These are phyloP conservation scores for Thaumetopoea pityocampa DNA, from an alignment of 1,140 invertebrate species.

Conservation along the genomic window DNA sequence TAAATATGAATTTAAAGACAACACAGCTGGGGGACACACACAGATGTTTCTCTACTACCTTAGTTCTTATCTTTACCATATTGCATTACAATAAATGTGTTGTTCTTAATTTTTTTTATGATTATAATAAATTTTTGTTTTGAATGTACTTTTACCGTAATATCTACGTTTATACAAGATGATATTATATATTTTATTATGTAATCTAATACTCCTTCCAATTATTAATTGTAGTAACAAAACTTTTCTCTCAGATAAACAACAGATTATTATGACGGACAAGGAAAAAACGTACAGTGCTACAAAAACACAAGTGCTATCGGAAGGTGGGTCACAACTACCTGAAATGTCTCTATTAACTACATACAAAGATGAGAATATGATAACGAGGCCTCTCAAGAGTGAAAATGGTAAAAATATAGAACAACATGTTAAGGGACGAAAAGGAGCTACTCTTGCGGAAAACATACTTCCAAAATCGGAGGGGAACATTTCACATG, in stretches of 20 bases:
- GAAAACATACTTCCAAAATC: slow-evolving; percentile 1
- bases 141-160: too few relatives aligned
- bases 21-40: too few relatives aligned
- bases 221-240: slow-evolving; percentile 15
- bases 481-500: slow-evolving; percentile 2
- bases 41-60: too few relatives aligned
- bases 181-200: slow-evolving; percentile 27
- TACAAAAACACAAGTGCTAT: slow-evolving; percentile 28
- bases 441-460: slow-evolving; percentile 36
- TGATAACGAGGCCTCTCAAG: slow-evolving; percentile 31
- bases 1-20: too few relatives aligned
- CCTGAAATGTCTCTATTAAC: slow-evolving; percentile 20
- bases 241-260: slow-evolving; percentile 8
- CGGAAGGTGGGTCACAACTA: slow-evolving; percentile 39
- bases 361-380: slow-evolving; percentile 31
- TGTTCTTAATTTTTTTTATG: too few relatives aligned
- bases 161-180: slow-evolving; percentile 30
- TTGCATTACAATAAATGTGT: too few relatives aligned
- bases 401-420: slow-evolving; percentile 35
- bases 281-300: slow-evolving; percentile 21
- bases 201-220: slow-evolving; percentile 26
- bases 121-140: too few relatives aligned
- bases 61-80: too few relatives aligned
- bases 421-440: slow-evolving; percentile 35
- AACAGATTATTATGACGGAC: slow-evolving; percentile 7